A percentile compares a stretch with the other conserved stretches of the same genome.
Conservation (phyloP, 2,797 vertebrate species). For the Danio jaintianensis region DNA sequence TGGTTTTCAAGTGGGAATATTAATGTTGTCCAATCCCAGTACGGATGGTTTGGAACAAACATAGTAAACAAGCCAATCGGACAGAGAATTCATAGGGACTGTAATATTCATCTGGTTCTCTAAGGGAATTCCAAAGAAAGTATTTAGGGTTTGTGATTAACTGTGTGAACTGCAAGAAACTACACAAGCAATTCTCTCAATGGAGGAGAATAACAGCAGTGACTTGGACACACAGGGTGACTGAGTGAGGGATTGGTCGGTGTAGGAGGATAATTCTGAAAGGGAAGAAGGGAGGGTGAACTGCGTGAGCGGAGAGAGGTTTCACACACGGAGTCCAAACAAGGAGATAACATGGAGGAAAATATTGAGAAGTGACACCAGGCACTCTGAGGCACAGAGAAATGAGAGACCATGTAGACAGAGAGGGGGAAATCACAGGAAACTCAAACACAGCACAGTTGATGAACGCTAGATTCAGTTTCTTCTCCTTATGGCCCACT, state of each 20-base stretch:
- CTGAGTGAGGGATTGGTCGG: slow-evolving; percentile 5
- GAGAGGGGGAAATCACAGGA: slow-evolving; percentile 2
- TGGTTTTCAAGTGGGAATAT: not conserved
- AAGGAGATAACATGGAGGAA: slow-evolving; percentile 52
- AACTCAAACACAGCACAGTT: not conserved
- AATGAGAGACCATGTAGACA: slow-evolving; percentile 21
- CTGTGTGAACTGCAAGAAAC: slow-evolving; percentile 49
- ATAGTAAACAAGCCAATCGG: slow-evolving; percentile 41
- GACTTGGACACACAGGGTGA: not conserved
- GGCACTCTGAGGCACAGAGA: slow-evolving; percentile 11
- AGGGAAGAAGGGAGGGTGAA: slow-evolving; percentile 6
- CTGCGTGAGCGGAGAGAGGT: slow-evolving; percentile 27
- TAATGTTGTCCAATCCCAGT: slow-evolving; percentile 26
- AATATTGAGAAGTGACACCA: slow-evolving; percentile 33
- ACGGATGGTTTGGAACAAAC: slow-evolving; percentile 29
- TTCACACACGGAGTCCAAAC: slow-evolving; percentile 47
- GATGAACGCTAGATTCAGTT: not conserved
- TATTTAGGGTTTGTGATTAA: slow-evolving; percentile 50
- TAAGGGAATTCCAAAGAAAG: slow-evolving; percentile 57
- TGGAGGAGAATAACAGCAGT: slow-evolving; percentile 21
- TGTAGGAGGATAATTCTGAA: slow-evolving; percentile 16
- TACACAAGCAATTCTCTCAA: slow-evolving; percentile 39
- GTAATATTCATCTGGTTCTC: slow-evolving; percentile 14
- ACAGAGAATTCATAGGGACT: slow-evolving; percentile 34
- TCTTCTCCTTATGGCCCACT: slow-evolving; percentile 40